These are phyloP conservation scores for Drosophila seguyi DNA, from an alignment of 1,140 invertebrate genomes.

Conservation along the genomic window DNA sequence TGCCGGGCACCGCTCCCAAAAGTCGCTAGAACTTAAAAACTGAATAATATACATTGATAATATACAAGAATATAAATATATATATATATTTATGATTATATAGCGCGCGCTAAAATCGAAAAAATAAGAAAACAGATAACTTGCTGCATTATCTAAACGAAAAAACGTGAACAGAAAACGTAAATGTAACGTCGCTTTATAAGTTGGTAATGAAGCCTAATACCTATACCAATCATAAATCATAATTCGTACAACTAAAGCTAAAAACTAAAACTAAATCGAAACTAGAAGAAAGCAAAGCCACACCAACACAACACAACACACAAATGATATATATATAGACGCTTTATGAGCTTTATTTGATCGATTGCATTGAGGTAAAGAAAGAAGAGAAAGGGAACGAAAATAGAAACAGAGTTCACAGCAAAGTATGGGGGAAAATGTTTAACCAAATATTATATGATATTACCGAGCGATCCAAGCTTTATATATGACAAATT, in stretches of 20 bases:
- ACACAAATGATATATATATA: slow-evolving; percentile 76
- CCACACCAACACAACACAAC: slow-evolving; percentile 18
- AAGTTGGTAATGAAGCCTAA: slow-evolving; percentile 59
- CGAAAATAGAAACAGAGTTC: slow-evolving; percentile 17
- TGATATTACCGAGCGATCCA: slow-evolving; percentile 79
- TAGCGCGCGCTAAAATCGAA: slow-evolving; percentile 49
- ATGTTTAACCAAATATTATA: slow-evolving; percentile 82
- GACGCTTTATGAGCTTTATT: slow-evolving; percentile 84
- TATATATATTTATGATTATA: slow-evolving; percentile 50
- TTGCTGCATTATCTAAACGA: slow-evolving; percentile 31
- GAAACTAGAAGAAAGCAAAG: slow-evolving; percentile 16
- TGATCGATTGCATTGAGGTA: slow-evolving; percentile 70
- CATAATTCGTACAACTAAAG: slow-evolving; percentile 29
- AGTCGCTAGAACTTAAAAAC: slow-evolving; percentile 65
- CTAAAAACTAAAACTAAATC: slow-evolving; percentile 18
- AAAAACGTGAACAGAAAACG: slow-evolving; percentile 21
- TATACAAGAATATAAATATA: slow-evolving; percentile 53
- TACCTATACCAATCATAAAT: slow-evolving; percentile 58
- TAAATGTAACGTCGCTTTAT: slow-evolving; percentile 45
- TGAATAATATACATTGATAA: slow-evolving; percentile 50
- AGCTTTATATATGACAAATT: slow-evolving; percentile 80
- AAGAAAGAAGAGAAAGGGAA: not conserved
- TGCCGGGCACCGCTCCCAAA: slow-evolving; percentile 62
- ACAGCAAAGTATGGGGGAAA: slow-evolving; percentile 67
- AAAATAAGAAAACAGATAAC: slow-evolving; percentile 32